phyloP scores from a whole-genome alignment of 2,113 vertebrate species.

The Mustela nigripes region DNA sequence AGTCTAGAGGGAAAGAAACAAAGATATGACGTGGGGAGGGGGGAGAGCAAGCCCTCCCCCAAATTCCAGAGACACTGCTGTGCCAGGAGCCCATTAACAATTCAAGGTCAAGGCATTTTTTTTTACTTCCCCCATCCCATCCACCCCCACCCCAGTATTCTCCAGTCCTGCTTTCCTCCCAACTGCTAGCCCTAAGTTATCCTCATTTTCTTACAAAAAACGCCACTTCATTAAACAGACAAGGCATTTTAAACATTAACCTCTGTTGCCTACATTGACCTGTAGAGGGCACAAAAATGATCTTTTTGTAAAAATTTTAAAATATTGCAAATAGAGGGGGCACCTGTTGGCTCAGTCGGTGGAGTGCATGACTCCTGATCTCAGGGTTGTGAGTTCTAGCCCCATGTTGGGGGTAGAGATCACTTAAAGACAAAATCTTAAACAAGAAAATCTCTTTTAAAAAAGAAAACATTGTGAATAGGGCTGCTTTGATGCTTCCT shows the following conservation, averaged over 20 bases:
- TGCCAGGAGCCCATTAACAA: neutral
- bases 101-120: neutral
- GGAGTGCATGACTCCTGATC: neutral
- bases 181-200: neutral
- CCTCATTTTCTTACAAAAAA: neutral
- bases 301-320: neutral
- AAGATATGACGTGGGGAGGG: neutral
- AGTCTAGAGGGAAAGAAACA: neutral
- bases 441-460: neutral
- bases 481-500: neutral
- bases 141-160: neutral
- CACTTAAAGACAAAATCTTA: neutral
- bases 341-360: neutral
- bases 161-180: neutral
- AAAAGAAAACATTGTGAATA: neutral
- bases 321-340: neutral
- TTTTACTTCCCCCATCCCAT: neutral
- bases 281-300: neutral
- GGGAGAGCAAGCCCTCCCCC: neutral
- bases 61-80: conserved; percentile 26
- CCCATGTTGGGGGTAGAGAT: neutral
- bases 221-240: neutral
- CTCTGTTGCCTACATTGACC: neutral
- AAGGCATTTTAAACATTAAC: neutral
- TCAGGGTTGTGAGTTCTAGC: neutral